Base-by-base conservation (phyloP, 2,113 vertebrate genomes). In the Xenus cinereus region DNA sequence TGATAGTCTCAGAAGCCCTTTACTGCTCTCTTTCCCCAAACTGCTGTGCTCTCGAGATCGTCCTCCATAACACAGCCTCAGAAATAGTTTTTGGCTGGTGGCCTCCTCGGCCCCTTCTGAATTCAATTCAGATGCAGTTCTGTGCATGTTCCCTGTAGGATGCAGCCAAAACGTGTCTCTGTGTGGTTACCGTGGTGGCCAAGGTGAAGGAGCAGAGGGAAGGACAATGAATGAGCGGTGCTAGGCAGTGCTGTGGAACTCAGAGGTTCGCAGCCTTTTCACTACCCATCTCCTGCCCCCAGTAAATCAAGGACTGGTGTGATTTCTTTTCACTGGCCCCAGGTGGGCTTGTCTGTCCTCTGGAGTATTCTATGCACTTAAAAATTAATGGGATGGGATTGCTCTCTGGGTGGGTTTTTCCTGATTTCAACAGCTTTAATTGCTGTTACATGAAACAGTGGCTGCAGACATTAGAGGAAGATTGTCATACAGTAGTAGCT, bases 391-490 rank as follows among this genome's bases (percentile, higher is more conserved):
- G 62, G 23, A 11, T 87, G 63, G 80, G 62, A 66, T 86, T 84
- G 62, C 78, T 79, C 53, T 76, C 46, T 82, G 78, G 64, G 76
- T 91, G 93, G 88, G 51, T 83, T 97, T 91, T 81, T 93, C 80
- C 83, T 59, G 21, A 68, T 92, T 94, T 92, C 89, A 81, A 60
- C 68, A 81, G 92, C 72, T 94, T 92, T 96, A 93, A 45, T 95
- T 92, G 95, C 94, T 94, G 69, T 95, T 93, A 87, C 81, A 53
- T 46, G 83, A 63, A 81, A 30, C 95, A 91, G 94, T 74, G 97
- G 87, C 84, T 96, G 69, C 93, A 97, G 50, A 13, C 57, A 64
- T 71, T 41, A 80, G 84, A 80, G 51, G 60, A 84, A 92, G 17
- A 35, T 35, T 96, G 72, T 76, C 78, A 45, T 57, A 56, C 78